These are phyloP conservation scores for Ophraella communa DNA, from an alignment of 2,888 invertebrate genomes.

Conservation along the genomic window DNA sequence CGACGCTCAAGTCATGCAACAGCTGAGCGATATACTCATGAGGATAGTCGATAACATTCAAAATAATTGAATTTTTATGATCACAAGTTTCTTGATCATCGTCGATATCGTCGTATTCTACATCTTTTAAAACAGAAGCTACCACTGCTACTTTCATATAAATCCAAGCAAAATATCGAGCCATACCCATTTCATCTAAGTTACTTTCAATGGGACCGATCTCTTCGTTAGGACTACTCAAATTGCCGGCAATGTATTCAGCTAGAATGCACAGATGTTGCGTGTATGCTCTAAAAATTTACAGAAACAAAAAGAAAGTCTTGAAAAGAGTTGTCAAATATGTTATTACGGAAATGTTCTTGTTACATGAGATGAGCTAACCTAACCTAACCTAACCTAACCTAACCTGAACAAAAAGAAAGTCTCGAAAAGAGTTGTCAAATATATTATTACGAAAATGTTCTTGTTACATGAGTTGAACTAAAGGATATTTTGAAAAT, in stretches of 20 bases:
- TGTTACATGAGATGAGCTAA: too few species aligned
- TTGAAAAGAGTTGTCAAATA: not conserved
- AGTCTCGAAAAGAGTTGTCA: too few species aligned
- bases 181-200: slow-evolving; percentile 42
- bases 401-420: too few species aligned
- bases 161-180: slow-evolving; percentile 53
- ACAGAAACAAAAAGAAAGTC: not conserved
- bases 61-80: slow-evolving; percentile 28
- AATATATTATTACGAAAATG: too few species aligned
- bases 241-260: slow-evolving; percentile 49
- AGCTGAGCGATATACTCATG: slow-evolving; percentile 52
- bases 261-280: slow-evolving; percentile 42
- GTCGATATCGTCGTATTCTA: slow-evolving; percentile 34
- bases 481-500: too few species aligned
- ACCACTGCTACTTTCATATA: slow-evolving; percentile 48
- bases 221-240: slow-evolving; percentile 44
- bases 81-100: slow-evolving; percentile 5
- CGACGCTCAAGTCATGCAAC: slow-evolving; percentile 54
- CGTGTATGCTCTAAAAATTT: not conserved
- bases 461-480: too few species aligned
- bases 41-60: slow-evolving; percentile 45
- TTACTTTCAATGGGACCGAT: slow-evolving; percentile 21
- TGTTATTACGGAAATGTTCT: too few species aligned
- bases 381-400: too few species aligned
- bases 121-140: slow-evolving; percentile 41